phyloP scores from a whole-genome alignment of 2,888 invertebrate genomes.

The Amblyjoppa fuscipennis region DNA sequence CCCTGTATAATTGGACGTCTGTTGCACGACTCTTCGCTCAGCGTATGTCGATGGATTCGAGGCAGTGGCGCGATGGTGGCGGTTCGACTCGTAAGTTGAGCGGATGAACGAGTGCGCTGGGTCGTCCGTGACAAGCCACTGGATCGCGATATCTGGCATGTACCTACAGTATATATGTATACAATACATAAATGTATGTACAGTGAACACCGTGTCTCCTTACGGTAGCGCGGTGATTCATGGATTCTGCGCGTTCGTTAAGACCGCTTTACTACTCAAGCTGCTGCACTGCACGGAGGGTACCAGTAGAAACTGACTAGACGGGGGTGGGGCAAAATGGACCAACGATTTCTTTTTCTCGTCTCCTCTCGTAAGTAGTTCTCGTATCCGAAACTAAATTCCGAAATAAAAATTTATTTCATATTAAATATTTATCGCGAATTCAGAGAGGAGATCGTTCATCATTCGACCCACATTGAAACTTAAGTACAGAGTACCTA shows the following conservation, averaged over 20 bases:
- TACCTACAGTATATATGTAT: background rate
- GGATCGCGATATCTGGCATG: constrained; percentile 9
- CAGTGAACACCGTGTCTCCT: constrained; percentile 24
- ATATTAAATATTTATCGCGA: background rate
- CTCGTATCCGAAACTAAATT: background rate
- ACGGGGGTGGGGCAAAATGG: background rate
- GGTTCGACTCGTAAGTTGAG: constrained; percentile 24
- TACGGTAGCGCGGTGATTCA: constrained; percentile 73
- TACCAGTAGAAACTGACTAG: constrained; percentile 12
- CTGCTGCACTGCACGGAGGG: background rate
- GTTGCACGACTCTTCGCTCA: constrained; percentile 1
- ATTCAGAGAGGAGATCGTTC: background rate
- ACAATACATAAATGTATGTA: constrained; percentile 1
- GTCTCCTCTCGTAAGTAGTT: background rate
- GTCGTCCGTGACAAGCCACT: constrained; percentile 28
- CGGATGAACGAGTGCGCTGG: constrained; percentile 37
- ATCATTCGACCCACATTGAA: background rate
- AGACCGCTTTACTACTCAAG: constrained; percentile 35
- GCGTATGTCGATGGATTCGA: constrained; percentile 13
- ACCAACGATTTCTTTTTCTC: background rate
- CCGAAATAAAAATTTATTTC: background rate
- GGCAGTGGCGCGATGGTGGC: background rate
- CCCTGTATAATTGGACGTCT: constrained; percentile 10
- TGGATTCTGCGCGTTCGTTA: constrained; percentile 75
- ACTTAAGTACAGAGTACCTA: background rate